These are phyloP conservation scores for Neotoma lepida DNA, from an alignment of 2,113 vertebrate genomes.

Conservation along the genomic window DNA sequence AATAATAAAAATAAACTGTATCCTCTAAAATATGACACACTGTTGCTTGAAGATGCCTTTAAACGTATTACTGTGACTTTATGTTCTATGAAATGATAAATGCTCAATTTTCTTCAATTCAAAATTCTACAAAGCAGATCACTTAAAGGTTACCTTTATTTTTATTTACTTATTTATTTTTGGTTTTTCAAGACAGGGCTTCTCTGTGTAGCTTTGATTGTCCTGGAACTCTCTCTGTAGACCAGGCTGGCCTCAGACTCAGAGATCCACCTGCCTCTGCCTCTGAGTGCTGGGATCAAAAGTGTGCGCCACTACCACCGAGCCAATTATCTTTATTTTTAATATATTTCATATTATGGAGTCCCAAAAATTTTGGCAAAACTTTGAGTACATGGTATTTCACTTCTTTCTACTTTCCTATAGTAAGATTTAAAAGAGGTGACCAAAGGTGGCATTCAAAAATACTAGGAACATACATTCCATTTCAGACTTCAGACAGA, in stretches of 20 bases:
- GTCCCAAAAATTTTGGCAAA: conserved; percentile 47
- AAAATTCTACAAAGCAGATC: conserved; percentile 45
- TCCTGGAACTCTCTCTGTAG: not conserved
- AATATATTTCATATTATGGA: conserved; percentile 44
- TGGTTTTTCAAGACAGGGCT: not conserved
- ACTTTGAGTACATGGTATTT: conserved; percentile 28
- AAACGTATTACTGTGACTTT: conserved; percentile 34
- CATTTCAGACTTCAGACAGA: conserved; percentile 55
- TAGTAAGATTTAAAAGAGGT: conserved; percentile 36
- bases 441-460: conserved; percentile 23
- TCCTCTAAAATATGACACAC: conserved; percentile 30
- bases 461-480: conserved; percentile 1
- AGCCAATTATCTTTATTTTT: conserved; percentile 13
- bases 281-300: not conserved
- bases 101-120: conserved; percentile 37
- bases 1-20: not conserved
- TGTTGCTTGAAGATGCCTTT: conserved; percentile 35
- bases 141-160: conserved; percentile 48
- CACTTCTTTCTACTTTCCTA: conserved; percentile 36
- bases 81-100: conserved; percentile 51
- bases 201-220: not conserved
- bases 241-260: not conserved
- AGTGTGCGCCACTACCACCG: not conserved
- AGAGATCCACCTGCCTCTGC: not conserved
- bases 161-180: not conserved